Evolutionary conservation across 2,888 invertebrate species (phyloP).

Genomic region (Blastobasis adustella): DNA sequence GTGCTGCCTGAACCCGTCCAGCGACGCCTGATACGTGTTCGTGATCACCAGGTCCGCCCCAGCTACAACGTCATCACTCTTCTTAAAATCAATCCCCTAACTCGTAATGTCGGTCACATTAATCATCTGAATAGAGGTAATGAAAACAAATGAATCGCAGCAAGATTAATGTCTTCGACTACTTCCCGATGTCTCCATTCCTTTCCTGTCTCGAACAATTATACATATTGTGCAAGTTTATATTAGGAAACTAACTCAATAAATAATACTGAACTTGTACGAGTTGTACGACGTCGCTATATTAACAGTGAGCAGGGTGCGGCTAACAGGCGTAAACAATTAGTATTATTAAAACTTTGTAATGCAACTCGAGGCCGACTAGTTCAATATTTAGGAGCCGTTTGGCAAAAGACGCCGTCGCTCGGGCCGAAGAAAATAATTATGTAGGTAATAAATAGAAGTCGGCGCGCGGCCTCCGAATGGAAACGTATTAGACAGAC

Average conservation of each 20-base stretch:
- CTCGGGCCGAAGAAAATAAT: constrained; percentile 63
- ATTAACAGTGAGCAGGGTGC: constrained; percentile 51
- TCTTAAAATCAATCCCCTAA: constrained; percentile 14
- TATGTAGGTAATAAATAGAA: constrained; percentile 58
- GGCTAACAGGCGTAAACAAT: constrained; percentile 58
- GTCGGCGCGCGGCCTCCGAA: constrained; percentile 56
- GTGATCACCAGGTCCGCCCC: constrained; percentile 92
- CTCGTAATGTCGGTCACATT: constrained; percentile 25
- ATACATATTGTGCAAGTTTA: constrained; percentile 29
- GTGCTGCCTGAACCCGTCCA: constrained; percentile 84
- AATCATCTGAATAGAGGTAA: constrained; percentile 36
- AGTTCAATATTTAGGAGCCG: constrained; percentile 46
- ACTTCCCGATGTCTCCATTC: constrained; percentile 32
- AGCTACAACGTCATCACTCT: constrained; percentile 70
- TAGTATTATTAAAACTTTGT: constrained; percentile 66
- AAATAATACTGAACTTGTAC: constrained; percentile 51
- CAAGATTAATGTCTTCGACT: constrained; percentile 39
- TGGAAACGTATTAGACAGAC: constrained; percentile 69
- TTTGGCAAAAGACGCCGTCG: constrained; percentile 39
- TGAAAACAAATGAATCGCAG: constrained; percentile 41
- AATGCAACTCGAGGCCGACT: constrained; percentile 44
- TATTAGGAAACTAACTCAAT: constrained; percentile 51
- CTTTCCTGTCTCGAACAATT: constrained; percentile 34
- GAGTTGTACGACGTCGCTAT: constrained; percentile 31
- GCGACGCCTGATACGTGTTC: constrained; percentile 91